These are phyloP conservation scores for Sebastes iracundus DNA, from an alignment of 2,797 vertebrate genomes.

Conservation along the genomic window DNA sequence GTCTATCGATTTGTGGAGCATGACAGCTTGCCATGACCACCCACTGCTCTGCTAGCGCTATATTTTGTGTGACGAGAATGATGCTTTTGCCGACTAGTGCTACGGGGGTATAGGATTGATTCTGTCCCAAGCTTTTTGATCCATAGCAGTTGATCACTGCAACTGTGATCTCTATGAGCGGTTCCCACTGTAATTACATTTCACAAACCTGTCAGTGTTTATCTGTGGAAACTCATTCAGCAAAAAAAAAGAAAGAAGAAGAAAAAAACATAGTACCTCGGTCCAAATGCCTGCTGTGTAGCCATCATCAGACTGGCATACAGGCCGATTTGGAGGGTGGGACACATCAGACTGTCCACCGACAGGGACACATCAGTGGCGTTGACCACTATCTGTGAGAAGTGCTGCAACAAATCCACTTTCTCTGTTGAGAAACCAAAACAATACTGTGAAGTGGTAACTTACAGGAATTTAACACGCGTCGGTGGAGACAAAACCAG, in stretches of 20 bases:
- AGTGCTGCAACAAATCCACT: constrained; percentile 81
- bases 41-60: too few species aligned
- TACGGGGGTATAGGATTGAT: too few species aligned
- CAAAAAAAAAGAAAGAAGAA: not conserved
- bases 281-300: constrained; percentile 78
- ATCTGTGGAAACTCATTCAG: not conserved
- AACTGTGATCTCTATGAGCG: not conserved
- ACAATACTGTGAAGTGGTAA: not conserved
- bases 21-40: too few species aligned
- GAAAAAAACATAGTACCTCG: constrained; percentile 68
- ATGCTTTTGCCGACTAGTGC: too few species aligned
- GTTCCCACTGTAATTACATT: too few species aligned
- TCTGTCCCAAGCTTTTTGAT: too few species aligned
- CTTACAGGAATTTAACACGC: not conserved
- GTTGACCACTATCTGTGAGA: constrained; percentile 54
- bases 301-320: constrained; percentile 82
- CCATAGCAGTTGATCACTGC: too few species aligned
- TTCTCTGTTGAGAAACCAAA: constrained; percentile 63
- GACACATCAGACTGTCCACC: constrained; percentile 70
- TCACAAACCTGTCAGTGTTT: not conserved
- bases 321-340: constrained; percentile 76
- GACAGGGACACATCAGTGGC: constrained; percentile 76
- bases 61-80: too few species aligned
- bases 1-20: too few species aligned
- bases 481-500: not conserved